These are phyloP conservation scores for Notodonta dromedarius DNA, from an alignment of 2,888 invertebrate species.

Conservation along the genomic window DNA sequence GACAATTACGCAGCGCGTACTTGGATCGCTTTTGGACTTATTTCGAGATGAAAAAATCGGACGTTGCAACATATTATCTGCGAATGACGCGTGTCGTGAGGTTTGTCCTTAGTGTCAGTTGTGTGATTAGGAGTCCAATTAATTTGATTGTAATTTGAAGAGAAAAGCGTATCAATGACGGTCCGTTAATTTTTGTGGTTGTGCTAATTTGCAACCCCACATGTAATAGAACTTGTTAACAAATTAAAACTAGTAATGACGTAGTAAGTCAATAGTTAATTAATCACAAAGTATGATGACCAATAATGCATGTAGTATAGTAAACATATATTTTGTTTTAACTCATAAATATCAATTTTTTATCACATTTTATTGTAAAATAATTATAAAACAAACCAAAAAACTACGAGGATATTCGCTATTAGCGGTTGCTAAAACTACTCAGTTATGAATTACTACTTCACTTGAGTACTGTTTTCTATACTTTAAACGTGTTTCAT, in stretches of 20 bases:
- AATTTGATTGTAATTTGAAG: conserved; percentile 20
- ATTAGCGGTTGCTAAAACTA: no score
- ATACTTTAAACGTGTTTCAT: no score
- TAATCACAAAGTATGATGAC: no score
- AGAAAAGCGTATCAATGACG: conserved; percentile 14
- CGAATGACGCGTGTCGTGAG: background rate
- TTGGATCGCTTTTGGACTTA: conserved; percentile 48
- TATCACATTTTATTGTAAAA: no score
- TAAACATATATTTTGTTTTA: no score
- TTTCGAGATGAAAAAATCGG: conserved; percentile 37
- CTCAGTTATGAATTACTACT: no score
- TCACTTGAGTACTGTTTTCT: no score
- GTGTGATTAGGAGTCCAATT: conserved; percentile 28
- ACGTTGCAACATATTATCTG: conserved; percentile 3
- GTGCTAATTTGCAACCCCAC: background rate
- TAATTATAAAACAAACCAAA: no score
- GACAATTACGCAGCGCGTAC: conserved; percentile 48
- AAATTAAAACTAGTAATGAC: background rate
- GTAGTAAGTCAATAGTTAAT: no score
- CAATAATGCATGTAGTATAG: no score
- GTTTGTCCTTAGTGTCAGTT: conserved; percentile 20
- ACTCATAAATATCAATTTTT: no score
- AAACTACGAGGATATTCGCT: no score
- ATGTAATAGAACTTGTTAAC: background rate
- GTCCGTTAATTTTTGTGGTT: conserved; percentile 16